A percentile compares a stretch with the other conserved stretches of the same genome.
Evolutionary conservation across 2,797 vertebrate species (phyloP).

Genomic region (Loris lydekkerianus): DNA sequence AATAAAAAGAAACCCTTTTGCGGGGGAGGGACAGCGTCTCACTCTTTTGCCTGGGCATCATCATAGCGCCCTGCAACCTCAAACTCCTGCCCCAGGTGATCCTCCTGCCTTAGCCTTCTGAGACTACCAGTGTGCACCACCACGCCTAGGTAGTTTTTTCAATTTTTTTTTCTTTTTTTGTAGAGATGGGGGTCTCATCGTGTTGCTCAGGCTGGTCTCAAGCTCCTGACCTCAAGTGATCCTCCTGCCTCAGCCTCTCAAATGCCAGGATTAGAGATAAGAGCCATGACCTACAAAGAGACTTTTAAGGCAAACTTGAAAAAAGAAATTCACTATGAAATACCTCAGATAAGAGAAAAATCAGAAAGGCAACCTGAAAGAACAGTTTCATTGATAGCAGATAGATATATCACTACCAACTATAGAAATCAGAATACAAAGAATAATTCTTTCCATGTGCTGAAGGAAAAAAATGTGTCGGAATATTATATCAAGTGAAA

Average conservation of each 20-base stretch:
- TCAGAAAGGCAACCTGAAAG: background rate
- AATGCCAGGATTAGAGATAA: background rate
- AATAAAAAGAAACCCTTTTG: background rate
- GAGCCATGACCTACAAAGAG: background rate
- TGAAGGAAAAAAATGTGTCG: background rate
- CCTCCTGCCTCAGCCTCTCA: too few relatives aligned
- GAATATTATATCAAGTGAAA: slow-evolving; percentile 7
- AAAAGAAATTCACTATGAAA: background rate
- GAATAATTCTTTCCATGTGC: background rate
- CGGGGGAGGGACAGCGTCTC: too few relatives aligned
- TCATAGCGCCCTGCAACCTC: too few relatives aligned
- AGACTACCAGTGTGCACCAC: too few relatives aligned
- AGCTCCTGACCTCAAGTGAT: too few relatives aligned
- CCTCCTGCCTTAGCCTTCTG: too few relatives aligned
- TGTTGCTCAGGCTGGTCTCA: too few relatives aligned
- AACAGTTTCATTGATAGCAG: background rate
- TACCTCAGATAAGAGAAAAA: background rate
- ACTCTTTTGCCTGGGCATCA: too few relatives aligned
- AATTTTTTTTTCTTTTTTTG: too few relatives aligned
- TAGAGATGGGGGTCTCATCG: too few relatives aligned
- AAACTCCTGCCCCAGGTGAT: too few relatives aligned
- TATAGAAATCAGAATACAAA: background rate
- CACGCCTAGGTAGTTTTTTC: too few relatives aligned
- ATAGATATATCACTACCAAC: background rate
- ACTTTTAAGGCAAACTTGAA: background rate